Evolutionary conservation across 2,888 invertebrate genomes (phyloP).

Genomic region (Dolichopus griseipennis): DNA sequence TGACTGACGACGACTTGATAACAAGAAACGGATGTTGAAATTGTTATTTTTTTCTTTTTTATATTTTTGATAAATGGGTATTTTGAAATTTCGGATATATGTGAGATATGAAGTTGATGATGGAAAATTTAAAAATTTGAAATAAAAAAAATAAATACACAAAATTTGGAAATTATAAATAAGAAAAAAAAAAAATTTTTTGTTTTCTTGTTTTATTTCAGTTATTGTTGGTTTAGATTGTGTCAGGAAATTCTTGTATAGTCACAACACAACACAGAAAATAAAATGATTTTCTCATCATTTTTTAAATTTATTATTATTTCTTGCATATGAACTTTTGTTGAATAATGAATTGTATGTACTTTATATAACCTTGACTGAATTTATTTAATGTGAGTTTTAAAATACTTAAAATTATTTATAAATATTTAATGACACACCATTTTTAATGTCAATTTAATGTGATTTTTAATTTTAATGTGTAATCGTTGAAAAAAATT

Average conservation of each 20-base stretch:
- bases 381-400: background rate
- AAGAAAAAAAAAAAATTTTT: background rate
- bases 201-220: no score
- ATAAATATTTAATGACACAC: background rate
- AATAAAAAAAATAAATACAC: background rate
- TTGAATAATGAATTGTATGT: no score
- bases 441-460: no score
- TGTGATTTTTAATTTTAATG: no score
- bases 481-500: no score
- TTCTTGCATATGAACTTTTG: background rate
- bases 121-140: background rate
- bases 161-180: slow-evolving; percentile 2
- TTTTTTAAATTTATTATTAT: background rate
- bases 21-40: background rate
- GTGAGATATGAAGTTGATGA: background rate
- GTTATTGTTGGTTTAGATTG: background rate
- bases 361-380: background rate
- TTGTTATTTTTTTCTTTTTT: background rate
- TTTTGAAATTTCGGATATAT: slow-evolving; percentile 3
- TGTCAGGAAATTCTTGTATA: background rate
- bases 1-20: no score
- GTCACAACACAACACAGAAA: no score
- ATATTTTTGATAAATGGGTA: background rate
- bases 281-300: background rate
- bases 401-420: background rate